Base-by-base conservation (phyloP, 2,888 invertebrate genomes). In the Ennomos quercinarius region DNA sequence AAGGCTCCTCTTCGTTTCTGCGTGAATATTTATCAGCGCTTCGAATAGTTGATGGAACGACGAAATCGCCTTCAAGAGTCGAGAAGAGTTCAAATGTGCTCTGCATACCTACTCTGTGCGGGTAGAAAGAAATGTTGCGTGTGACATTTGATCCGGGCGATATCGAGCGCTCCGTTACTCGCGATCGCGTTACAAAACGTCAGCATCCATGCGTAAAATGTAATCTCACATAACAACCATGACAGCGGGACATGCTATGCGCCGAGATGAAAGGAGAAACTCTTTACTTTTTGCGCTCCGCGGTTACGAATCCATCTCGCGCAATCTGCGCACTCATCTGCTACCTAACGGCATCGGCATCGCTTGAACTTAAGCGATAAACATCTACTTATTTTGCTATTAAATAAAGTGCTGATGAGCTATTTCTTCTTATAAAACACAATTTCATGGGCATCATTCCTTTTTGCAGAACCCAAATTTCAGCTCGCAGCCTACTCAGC, bases 201-300 rank as follows among this genome's bases (percentile, higher is more conserved):
- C 52, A 50, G 61, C 66, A 51, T 53, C 64, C 67, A 69, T 54
- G 71, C 71, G 70, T 69, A 53, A 69, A 61, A 65, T 68, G 42
- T 58, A 48, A 63, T 65, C 64, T 66, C 55, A 66, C 57, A 59
- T 48, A 60, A 52, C 45, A 64, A 55, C 52, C 62, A 53, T 11
- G 61, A 62, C 64, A 49, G 57, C 51, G 45, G 50, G 53, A 51
- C 66, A 57, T 55, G 63, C 41, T 49, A 55, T 40, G 38, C 36
- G 35, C 17, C 12, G 10, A 27, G 46, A 40, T 53, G 10, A 35
- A 54, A 60, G 42, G 52, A 27, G 27, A 43, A 62, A 51, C 40
- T 57, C 42, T 55, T 54, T 44, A 27, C 37, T 59, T 55, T 51
- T 54, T 51, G 56, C 45, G 44, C 43, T 34, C 8, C 10, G 48